phyloP scores from a whole-genome alignment of 2,113 vertebrate genomes.

The Meleagris gallopavo region DNA sequence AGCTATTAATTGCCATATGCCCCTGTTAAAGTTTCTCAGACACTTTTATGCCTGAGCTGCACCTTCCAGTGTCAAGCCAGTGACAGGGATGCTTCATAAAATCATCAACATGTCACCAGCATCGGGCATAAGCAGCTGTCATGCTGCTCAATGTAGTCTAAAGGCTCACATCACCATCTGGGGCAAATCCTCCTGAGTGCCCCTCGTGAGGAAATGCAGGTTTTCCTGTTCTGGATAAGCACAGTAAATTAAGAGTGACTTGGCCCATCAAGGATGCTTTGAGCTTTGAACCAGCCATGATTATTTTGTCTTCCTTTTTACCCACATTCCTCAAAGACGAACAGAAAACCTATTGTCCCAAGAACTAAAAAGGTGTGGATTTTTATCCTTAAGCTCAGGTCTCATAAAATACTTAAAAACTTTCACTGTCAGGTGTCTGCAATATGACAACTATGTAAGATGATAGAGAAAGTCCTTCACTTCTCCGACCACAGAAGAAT shows the following conservation, averaged over 20 bases:
- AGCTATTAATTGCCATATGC: not conserved
- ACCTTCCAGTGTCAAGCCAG: not conserved
- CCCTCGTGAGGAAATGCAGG: not conserved
- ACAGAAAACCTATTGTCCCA: not conserved
- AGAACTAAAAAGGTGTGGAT: not conserved
- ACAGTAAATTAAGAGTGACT: conserved; percentile 32
- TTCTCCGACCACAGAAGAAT: not conserved
- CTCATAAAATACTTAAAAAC: not conserved
- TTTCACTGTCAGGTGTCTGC: not conserved
- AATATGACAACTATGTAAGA: not conserved
- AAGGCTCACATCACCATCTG: conserved; percentile 4
- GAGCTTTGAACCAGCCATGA: not conserved
- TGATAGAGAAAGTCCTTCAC: not conserved
- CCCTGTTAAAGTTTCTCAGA: not conserved
- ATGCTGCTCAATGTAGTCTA: not conserved
- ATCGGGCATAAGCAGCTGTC: conserved; percentile 10
- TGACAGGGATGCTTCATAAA: not conserved
- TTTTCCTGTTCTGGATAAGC: not conserved
- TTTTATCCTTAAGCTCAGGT: not conserved
- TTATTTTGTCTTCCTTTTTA: not conserved
- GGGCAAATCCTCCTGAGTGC: not conserved
- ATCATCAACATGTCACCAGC: not conserved
- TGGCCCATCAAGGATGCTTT: not conserved
- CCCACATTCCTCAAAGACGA: not conserved
- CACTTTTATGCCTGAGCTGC: not conserved